Evolutionary conservation across 2,888 invertebrate species (phyloP).

Genomic region (Pycnomerus fuliginosus): DNA sequence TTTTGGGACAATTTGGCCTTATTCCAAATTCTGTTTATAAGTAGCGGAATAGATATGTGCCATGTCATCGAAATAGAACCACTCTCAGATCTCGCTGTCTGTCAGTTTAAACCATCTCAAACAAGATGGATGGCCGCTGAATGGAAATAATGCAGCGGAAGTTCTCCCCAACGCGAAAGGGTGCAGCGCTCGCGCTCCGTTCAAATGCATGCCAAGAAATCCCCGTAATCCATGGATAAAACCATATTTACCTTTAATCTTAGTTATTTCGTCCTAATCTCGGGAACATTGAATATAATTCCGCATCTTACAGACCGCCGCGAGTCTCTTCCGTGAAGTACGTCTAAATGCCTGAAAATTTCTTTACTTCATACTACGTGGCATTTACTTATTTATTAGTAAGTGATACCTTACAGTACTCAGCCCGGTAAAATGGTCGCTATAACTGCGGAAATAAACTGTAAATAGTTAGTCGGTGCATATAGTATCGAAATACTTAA

Average conservation of each 20-base stretch:
- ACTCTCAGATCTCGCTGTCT: slow-evolving; percentile 53
- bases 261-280: slow-evolving; percentile 8
- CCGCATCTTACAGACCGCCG: not conserved
- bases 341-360: no score
- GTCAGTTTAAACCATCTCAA: slow-evolving; percentile 58
- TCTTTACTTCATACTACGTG: no score
- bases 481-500: no score
- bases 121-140: slow-evolving; percentile 65
- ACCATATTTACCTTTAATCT: slow-evolving; percentile 22
- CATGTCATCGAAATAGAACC: slow-evolving; percentile 51
- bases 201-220: slow-evolving; percentile 16
- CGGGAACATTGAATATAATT: slow-evolving; percentile 8
- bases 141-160: slow-evolving; percentile 61
- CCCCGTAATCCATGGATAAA: slow-evolving; percentile 17
- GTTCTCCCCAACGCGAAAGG: slow-evolving; percentile 43
- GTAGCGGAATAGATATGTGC: slow-evolving; percentile 48
- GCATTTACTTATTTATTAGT: no score
- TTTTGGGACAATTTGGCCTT: slow-evolving; percentile 15
- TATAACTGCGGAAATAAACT: no score
- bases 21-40: slow-evolving; percentile 31
- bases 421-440: no score
- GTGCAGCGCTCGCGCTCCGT: slow-evolving; percentile 30
- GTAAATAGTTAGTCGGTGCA: no score
- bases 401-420: no score
- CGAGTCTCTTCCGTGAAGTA: not conserved